phyloP scores from a whole-genome alignment of 2,113 vertebrate species.

The Trematocara stigmaticum region DNA sequence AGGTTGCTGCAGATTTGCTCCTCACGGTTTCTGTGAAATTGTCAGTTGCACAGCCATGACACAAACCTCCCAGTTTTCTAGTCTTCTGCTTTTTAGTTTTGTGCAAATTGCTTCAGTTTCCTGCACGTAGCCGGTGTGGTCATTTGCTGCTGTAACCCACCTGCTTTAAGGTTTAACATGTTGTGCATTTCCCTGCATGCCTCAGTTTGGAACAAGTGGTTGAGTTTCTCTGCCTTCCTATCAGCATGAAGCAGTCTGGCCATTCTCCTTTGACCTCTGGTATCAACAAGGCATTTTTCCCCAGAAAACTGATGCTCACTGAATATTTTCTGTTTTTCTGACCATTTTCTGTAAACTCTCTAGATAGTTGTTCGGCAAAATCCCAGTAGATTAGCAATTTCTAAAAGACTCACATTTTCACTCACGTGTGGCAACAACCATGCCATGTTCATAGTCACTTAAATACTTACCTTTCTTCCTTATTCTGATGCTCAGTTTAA shows the following conservation, averaged over 20 bases:
- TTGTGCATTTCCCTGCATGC: neutral
- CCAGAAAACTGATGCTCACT: neutral
- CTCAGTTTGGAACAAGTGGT: neutral
- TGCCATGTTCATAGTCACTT: neutral
- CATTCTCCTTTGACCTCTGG: neutral
- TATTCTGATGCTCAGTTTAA: neutral
- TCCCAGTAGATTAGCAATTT: neutral
- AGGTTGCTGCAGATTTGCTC: neutral
- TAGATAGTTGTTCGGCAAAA: neutral
- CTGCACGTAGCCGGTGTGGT: neutral
- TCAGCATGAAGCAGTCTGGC: neutral
- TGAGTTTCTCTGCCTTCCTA: neutral
- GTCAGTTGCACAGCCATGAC: neutral
- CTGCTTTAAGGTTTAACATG: neutral
- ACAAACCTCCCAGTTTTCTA: neutral
- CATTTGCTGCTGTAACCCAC: neutral
- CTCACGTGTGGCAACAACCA: neutral
- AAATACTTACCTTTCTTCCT: neutral
- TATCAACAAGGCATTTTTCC: neutral
- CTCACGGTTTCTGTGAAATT: neutral
- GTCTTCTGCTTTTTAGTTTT: neutral
- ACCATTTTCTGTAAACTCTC: rapidly evolving
- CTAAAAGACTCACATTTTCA: neutral
- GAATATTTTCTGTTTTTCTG: neutral
- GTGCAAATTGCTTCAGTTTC: neutral